Base-by-base conservation (phyloP, 2,797 vertebrate genomes). In the Tinamus major region DNA sequence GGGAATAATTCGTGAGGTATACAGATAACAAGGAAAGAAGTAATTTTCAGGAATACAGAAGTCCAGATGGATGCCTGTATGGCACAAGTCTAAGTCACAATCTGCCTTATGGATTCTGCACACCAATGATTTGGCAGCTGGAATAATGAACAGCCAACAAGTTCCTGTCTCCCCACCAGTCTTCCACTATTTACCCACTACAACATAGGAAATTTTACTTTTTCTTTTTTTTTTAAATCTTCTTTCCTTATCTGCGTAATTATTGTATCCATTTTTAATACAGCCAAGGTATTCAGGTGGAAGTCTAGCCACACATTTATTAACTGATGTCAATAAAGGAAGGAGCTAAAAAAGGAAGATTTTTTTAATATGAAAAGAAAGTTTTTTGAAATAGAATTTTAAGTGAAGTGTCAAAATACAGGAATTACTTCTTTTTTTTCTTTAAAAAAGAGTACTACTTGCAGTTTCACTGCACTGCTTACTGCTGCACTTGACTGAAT, bases 211-310 rank as follows among this genome's bases (percentile, higher is more conserved):
- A 55, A 31, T 11, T 41, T 41, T n/a, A n/a, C n/a, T n/a, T n/a
- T n/a, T n/a, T n/a, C n/a, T n/a, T 13, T 26, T 13, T 49, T 49
- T 49, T 49, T 49, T 49, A 21, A 33, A 6, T 3, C 0, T 18
- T 64, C 1, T 76, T 81, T 35, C 3, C 3, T 69, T 84, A 69
- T 69, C 68, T 62, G 29, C 23, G 35, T 55, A 67, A 90, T 51
- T 79, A 79, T 20, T 51, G 5, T 29, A 70, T 56, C 18, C 6
- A 29, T 13, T 29, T 75, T 65, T 71, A 49, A 55, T 5, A 6
- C 21, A 6, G 72, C 27, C 17, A 37, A 58, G 1, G 21, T 74
- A 10, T 31, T 69, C n/a, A 53, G 48, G 14, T 64, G 19, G 29
- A 82, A 90, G 78, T 20, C 29, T 42, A 49, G 5, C 5, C 19